A percentile compares a stretch with the other conserved stretches of the same genome.
phyloP scores from a whole-genome alignment of 2,797 vertebrate genomes.

The Arnoldichthys spilopterus region DNA sequence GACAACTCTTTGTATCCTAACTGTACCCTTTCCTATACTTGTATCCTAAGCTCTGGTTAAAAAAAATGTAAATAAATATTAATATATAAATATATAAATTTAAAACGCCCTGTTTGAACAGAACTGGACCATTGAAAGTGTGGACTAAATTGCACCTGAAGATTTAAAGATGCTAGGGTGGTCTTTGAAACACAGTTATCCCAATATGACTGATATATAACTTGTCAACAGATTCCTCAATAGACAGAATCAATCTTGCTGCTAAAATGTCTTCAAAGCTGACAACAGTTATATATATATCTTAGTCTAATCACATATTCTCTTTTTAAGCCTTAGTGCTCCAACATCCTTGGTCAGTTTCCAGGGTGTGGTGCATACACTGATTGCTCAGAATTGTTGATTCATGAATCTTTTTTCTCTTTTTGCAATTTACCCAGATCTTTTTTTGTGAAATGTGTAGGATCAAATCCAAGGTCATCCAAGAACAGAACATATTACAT shows the following conservation, averaged over 20 bases:
- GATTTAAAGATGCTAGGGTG: conserved; percentile 74
- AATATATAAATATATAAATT: conserved; percentile 62
- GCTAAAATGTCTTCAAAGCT: conserved; percentile 72
- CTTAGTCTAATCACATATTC: conserved; percentile 62
- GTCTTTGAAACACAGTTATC: conserved; percentile 70
- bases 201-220: conserved; percentile 78
- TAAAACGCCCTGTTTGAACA: conserved; percentile 44
- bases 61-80: no score
- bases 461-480: background rate
- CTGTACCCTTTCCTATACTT: background rate
- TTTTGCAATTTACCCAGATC: background rate
- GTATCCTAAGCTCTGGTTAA: conserved; percentile 59
- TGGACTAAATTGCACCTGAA: conserved; percentile 76
- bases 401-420: background rate
- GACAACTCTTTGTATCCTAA: no score
- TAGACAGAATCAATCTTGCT: conserved; percentile 75
- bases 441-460: background rate
- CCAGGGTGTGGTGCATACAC: background rate
- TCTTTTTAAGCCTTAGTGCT: conserved; percentile 53
- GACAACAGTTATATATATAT: conserved; percentile 39
- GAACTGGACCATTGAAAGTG: conserved; percentile 64
- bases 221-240: conserved; percentile 72
- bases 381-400: background rate
- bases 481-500: background rate
- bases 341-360: conserved; percentile 50